Base-by-base conservation (phyloP, 2,113 vertebrate species). In the Mystacornis crossleyi region DNA sequence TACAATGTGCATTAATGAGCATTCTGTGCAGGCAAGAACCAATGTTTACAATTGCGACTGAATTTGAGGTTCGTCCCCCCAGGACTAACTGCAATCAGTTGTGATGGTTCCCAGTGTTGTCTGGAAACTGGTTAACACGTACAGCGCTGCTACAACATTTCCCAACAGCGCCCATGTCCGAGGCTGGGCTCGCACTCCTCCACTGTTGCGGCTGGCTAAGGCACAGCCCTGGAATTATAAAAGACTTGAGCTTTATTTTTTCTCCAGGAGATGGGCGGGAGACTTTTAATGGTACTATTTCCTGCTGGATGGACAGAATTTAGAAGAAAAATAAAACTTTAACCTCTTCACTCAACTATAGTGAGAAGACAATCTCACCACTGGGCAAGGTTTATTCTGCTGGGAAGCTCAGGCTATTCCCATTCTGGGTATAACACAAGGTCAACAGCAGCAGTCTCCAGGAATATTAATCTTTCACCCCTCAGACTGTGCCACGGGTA, bases 401-500 rank as follows among this genome's bases (percentile, higher is more conserved):
- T 96, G 96, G 95, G 96, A 97, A 97, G 81, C 81, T 88, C 3
- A 12, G 79, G 65, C 85, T 96, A 96, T 96, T 97, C 96, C 95
- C 95, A 94, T 88, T 86, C 90, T 83, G 92, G 90, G 93, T 94
- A 95, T 96, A 96, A 90, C 80, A 86, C 83, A 86, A 97, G 96
- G 96, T 97, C 96, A 96, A 96, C 95, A 96, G 96, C 96, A 96
- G 95, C 92, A 93, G 95, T 86, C 96, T 97, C 96, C 96, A 96
- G 95, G 95, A 97, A 94, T 97, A 97, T 95, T 96, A 96, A 95
- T 97, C 96, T 97, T 96, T 97, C 96, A 96, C 96, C 96, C 66
- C 95, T 97, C 72, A 93, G 95, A 81, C 95, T 31, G 45, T 97
- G 96, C 96, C 96, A 96, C 0, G 94, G 96, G 95, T 97, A 96